Percentiles rank a stretch among this genome's conserved stretches.
These are phyloP conservation scores for Hyla sarda DNA, from an alignment of 2,113 vertebrate genomes.

Conservation along the genomic window DNA sequence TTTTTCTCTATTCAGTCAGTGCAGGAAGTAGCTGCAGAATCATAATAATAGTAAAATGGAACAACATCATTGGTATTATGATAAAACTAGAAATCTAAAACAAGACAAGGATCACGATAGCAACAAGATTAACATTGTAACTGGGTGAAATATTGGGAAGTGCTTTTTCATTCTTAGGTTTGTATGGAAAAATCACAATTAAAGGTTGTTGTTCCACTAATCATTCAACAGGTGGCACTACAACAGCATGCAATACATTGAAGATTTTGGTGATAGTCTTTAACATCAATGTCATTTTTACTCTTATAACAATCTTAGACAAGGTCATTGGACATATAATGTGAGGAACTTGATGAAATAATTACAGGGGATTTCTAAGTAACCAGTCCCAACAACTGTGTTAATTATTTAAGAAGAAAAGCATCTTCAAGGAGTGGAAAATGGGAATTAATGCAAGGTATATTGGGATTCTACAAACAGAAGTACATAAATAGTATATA, in stretches of 20 bases:
- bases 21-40: too few relatives aligned
- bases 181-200: not conserved
- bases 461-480: not conserved
- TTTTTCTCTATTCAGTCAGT: too few relatives aligned
- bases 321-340: not conserved
- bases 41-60: not conserved
- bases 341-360: not conserved
- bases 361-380: not conserved
- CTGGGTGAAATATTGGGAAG: not conserved
- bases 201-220: constrained; percentile 9
- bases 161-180: not conserved
- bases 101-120: not conserved
- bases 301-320: not conserved
- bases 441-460: not conserved
- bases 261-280: not conserved
- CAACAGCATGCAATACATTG: constrained; percentile 23
- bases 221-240: constrained; percentile 48
- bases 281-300: not conserved
- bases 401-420: not conserved
- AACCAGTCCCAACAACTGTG: not conserved
- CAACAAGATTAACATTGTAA: not conserved
- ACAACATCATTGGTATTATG: not conserved
- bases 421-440: not conserved
- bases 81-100: not conserved
- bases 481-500: too few relatives aligned